Evolutionary conservation across 2,888 invertebrate species (phyloP), one percentile per base, ranked within the genome.

Genomic region (Andrena praecox): DNA sequence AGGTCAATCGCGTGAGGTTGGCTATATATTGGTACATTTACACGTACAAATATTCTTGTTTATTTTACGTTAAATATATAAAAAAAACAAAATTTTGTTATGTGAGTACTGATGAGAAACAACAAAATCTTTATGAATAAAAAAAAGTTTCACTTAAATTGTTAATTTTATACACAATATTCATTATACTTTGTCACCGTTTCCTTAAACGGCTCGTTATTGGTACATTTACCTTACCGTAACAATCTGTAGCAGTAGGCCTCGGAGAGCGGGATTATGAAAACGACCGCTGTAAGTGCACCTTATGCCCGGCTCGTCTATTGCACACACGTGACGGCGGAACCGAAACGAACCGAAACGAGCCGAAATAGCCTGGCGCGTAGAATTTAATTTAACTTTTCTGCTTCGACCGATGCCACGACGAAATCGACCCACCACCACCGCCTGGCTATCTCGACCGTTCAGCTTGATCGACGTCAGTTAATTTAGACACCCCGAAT

Each of bases 321-420:
- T 48, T 31, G 71, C 70, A 27, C 73, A 31, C 77, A 2, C 67
- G 73, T 68, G 75, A 75, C 77, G 66, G 63, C 7, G 64, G 59
- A 59, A 29, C 42, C 60, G 71, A 84, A 84, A 81, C 52, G 72
- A 77, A 83, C 50, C 72, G 71, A 78, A 84, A 81, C 52, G 72
- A 77, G 80, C 35, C 72, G 80, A 79, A 81, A 80, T 59, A 73
- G 64, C 12, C 54, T 68, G 24, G 27, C 74, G 71, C 81, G 67
- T 84, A 85, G 84, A 87, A 87, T 87, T 87, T 87, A 85, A 87
- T 87, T 87, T 84, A 87, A 87, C 87, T 85, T 87, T 87, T 76
- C 75, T 67, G 67, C 52, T 70, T 72, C 71, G 76, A 59, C 59
- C 77, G 50, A 52, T 85, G 67, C 81, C 70, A 12, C 80, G 42